Percentiles rank a stretch among this genome's conserved stretches.
Conservation (phyloP, 1,140 invertebrate species). For the Hermetia illucens region DNA sequence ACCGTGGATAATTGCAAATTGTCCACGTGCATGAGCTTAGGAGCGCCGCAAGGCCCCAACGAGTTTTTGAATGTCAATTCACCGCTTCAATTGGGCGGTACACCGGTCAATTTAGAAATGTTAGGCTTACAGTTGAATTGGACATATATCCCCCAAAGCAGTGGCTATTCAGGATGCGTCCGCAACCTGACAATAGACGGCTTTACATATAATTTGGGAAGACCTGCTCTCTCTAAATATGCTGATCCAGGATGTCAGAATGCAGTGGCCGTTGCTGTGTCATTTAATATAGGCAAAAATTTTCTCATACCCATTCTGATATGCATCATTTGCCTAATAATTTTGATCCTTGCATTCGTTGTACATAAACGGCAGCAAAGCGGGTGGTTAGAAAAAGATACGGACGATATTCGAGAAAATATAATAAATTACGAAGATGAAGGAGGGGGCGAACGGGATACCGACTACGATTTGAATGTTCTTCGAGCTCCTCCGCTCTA, state of each 20-base stretch:
- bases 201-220: constrained; percentile 61
- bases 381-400: constrained; percentile 76
- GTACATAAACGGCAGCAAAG: constrained; percentile 71
- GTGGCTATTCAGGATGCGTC: constrained; percentile 71
- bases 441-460: constrained; percentile 89
- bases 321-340: constrained; percentile 60
- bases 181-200: constrained; percentile 70
- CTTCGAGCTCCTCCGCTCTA: constrained; percentile 40
- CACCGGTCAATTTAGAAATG: constrained; percentile 42
- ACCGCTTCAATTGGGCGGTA: constrained; percentile 75
- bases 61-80: constrained; percentile 78
- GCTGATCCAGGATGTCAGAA: constrained; percentile 53
- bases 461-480: constrained; percentile 87
- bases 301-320: constrained; percentile 73
- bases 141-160: constrained; percentile 45
- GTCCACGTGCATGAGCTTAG: constrained; percentile 54
- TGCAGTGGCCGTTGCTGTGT: constrained; percentile 52
- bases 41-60: constrained; percentile 50
- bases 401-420: constrained; percentile 91
- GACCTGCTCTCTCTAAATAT: constrained; percentile 50
- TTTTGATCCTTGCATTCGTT: constrained; percentile 73
- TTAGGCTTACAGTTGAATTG: constrained; percentile 45
- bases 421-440: constrained; percentile 97
- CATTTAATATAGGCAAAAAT: constrained; percentile 67
- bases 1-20: constrained; percentile 60